Base-by-base conservation (phyloP, 2,113 vertebrate species). In the Anolis carolinensis region DNA sequence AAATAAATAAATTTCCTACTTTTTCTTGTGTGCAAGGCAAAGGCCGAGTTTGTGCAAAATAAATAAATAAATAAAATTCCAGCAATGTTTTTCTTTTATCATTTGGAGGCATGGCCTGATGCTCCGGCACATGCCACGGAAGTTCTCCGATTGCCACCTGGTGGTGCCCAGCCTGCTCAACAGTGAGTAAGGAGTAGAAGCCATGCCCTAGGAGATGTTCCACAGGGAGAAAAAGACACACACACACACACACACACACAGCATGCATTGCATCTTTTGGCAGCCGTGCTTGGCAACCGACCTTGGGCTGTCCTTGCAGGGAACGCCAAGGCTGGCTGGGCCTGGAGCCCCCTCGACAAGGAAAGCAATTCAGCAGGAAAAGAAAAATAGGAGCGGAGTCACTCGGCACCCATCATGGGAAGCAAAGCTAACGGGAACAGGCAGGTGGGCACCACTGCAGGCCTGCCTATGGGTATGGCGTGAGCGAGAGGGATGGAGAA, bases 231-330 rank as follows among this genome's bases (percentile, higher is more conserved):
- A 25, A 18, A 32, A 13, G 20, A 27, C 63, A 79, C 8, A 59
- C 50, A 7, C 55, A 39, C n/a, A n/a, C n/a, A n/a, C n/a, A n/a
- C n/a, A 63, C 21, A 39, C 32, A 79, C 55, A 79, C 11, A 23
- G 11, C 27, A 27, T 27, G 30, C n/a, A 36, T 36, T 50, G 32
- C 59, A 27, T 83, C 81, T 83, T 13, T 39, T 74, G 87, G 76
- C 87, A 55, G 68, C 6, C 2, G 3, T n/a, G 55, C 59, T 71
- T 2, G 21, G 39, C 70, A 7, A 7, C 6, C 13, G 44, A 84
- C 82, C 87, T 84, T 88, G 87, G 76, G 55, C 44, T 88, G 87
- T 25, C 87, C 87, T 88, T 88, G 86, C 86, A 74, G 86, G 59
- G 39, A 50, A 27, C 36, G 39, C 63, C 73, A 20, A 50, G 68